Base-by-base conservation (phyloP, 2,888 invertebrate species). In the Nephrotoma flavescens region DNA sequence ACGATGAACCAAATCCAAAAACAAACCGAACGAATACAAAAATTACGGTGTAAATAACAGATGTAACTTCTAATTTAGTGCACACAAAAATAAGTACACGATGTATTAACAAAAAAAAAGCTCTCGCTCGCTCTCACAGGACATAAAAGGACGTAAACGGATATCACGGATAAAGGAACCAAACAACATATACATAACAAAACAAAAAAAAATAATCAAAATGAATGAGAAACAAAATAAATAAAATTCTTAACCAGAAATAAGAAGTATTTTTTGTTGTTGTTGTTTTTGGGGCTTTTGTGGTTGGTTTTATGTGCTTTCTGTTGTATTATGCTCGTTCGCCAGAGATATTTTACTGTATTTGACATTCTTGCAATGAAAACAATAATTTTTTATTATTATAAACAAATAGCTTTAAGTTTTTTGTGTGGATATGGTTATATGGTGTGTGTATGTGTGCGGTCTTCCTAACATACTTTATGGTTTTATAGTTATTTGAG, bases 31-130 rank as follows among this genome's bases (percentile, higher is more conserved):
- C 57, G 11, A 44, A 44, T 9, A 44, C 19, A 19, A 71, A 71
- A 71, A 31, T 71, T 71, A 42, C 19, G 85, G 85, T 85, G 85
- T 85, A 85, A 85, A 85, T 85, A 85, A 85, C 85, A 85, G 85
- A 85, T 85, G 85, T 85, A 85, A 85, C 85, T 85, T 85, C 85
- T 85, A 85, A 85, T 85, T 85, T 85, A 85, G 44, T 85, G 85
- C 85, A 85, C 85, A 85, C 45, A 44, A 85, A 85, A 85, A 71
- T 71, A 71, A 71, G 71, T 31, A 71, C 71, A 57, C 52, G 52
- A 57, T 57, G 15, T 15, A 57, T 15, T 15, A 9, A n/a, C n/a
- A n/a, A 71, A 71, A 71, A 31, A 71, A 71, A 31, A 71, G 71
- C 71, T 31, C 71, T 71, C 71, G 71, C 71, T 71, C 71, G 71